These are phyloP conservation scores for Sycobia sp. DNA, from an alignment of 1,140 invertebrate genomes.

Conservation along the genomic window DNA sequence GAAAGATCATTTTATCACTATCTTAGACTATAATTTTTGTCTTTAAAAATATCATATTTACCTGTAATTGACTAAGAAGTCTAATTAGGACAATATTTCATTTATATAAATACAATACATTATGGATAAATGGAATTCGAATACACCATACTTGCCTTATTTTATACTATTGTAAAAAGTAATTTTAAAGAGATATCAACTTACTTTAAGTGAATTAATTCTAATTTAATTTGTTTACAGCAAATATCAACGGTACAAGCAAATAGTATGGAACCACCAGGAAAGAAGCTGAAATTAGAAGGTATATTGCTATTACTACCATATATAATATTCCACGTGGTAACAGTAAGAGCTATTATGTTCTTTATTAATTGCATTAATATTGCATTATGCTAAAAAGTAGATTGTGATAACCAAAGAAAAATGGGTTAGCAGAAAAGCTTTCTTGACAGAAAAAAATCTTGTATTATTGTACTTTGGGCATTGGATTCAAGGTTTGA, in stretches of 20 bases:
- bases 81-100: no score
- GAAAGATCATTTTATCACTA: no score
- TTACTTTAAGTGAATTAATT: no score
- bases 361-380: constrained; percentile 40
- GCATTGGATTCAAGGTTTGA: constrained; percentile 14
- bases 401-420: constrained; percentile 45
- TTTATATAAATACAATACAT: no score
- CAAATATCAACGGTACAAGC: constrained; percentile 39
- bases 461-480: constrained; percentile 21
- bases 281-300: constrained; percentile 55
- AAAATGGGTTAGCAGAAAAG: constrained; percentile 40
- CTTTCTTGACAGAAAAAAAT: no score
- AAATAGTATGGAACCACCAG: constrained; percentile 49
- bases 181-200: no score
- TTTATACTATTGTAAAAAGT: no score
- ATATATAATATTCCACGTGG: constrained; percentile 4
- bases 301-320: constrained; percentile 54
- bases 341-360: neutral
- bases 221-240: constrained; percentile 42
- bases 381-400: constrained; percentile 47
- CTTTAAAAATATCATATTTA: no score
- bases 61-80: no score
- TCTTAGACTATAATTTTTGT: no score
- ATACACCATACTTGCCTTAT: no score
- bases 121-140: no score